These are phyloP conservation scores for Catalaphyllia jardinei DNA, from an alignment of 64 coral and sea anemone genomes.

Conservation along the genomic window DNA sequence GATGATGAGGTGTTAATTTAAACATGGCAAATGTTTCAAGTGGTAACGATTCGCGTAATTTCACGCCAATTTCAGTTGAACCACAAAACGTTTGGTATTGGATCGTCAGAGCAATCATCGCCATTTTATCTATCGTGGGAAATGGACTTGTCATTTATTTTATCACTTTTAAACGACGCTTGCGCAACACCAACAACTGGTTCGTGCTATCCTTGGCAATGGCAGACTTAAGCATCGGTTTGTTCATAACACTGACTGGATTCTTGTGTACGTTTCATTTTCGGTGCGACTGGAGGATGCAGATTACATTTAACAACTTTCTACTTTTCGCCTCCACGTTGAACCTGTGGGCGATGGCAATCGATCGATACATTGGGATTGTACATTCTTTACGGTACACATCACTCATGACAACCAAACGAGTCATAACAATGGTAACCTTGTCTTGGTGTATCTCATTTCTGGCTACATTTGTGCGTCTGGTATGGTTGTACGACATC, in stretches of 20 bases:
- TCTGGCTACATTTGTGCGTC: slow-evolving; percentile 1
- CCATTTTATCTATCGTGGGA: slow-evolving; percentile 25
- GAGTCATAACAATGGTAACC: not conserved
- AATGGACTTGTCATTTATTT: slow-evolving; percentile 59
- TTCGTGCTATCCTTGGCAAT: slow-evolving; percentile 48
- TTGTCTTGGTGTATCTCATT: not conserved
- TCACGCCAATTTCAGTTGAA: not conserved
- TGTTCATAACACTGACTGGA: slow-evolving; percentile 10
- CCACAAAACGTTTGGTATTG: slow-evolving; percentile 39
- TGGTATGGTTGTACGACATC: not conserved
- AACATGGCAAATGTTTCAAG: not conserved
- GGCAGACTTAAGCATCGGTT: slow-evolving; percentile 45
- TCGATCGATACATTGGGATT: slow-evolving; percentile 22
- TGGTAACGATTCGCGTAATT: not conserved
- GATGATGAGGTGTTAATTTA: not conserved
- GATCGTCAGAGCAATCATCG: slow-evolving; percentile 34
- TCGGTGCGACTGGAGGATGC: slow-evolving; percentile 25
- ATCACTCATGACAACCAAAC: slow-evolving; percentile 9
- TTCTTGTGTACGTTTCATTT: not conserved
- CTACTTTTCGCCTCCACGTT: not conserved
- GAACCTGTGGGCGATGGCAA: slow-evolving; percentile 19
- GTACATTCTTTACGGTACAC: slow-evolving; percentile 9
- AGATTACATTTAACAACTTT: slow-evolving; percentile 17
- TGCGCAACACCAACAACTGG: slow-evolving; percentile 45
- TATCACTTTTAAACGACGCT: slow-evolving; percentile 16